These are phyloP conservation scores for Exephanes ischioxanthus DNA, from an alignment of 2,888 invertebrate species.

Conservation along the genomic window DNA sequence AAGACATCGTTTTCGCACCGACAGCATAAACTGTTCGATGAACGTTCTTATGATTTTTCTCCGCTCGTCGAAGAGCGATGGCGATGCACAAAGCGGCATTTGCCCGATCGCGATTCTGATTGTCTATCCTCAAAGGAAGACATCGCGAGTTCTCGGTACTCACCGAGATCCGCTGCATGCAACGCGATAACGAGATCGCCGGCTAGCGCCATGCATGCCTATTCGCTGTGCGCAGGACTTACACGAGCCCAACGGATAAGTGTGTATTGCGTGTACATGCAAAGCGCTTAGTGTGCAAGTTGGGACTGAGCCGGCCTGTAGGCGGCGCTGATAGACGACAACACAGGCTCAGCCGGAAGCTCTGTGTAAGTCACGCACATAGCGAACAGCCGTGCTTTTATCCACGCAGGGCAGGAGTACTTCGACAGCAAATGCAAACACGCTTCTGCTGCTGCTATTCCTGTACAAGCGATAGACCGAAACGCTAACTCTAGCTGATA, in stretches of 20 bases:
- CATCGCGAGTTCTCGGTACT: conserved; percentile 44
- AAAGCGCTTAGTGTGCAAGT: too few species aligned
- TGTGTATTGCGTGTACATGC: too few species aligned
- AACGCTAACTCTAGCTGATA: neutral
- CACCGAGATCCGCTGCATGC: conserved; percentile 34
- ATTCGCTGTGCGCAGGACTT: neutral
- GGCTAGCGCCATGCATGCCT: conserved; percentile 5
- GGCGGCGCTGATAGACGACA: too few species aligned
- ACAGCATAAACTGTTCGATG: conserved; percentile 22
- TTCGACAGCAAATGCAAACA: conserved; percentile 22
- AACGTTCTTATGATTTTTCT: neutral
- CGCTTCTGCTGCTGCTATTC: neutral
- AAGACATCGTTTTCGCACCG: conserved; percentile 68
- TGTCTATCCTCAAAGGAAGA: conserved; percentile 53
- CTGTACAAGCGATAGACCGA: neutral
- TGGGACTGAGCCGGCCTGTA: too few species aligned
- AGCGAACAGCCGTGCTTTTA: conserved; percentile 17
- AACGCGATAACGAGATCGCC: conserved; percentile 58
- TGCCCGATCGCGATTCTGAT: conserved; percentile 40
- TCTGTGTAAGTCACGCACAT: too few species aligned
- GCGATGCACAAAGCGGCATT: conserved; percentile 14
- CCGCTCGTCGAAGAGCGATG: neutral
- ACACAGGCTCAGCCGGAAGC: too few species aligned
- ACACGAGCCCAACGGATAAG: too few species aligned
- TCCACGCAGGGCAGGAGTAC: conserved; percentile 5